phyloP scores from a whole-genome alignment of 1,140 invertebrate species.

The Arctopsyche grandis region DNA sequence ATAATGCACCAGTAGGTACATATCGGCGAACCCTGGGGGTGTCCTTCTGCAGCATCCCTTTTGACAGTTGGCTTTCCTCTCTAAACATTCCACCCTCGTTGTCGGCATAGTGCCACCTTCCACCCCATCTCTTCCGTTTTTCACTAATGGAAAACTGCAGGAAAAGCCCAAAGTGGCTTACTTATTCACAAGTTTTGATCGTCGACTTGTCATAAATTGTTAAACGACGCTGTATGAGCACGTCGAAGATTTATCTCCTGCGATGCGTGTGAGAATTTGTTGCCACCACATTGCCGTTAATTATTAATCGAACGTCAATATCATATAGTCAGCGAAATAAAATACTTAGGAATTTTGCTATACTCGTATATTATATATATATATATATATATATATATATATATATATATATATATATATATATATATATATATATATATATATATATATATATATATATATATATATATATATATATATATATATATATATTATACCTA shows the following conservation, averaged over 20 bases:
- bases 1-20: slow-evolving; percentile 48
- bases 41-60: slow-evolving; percentile 38
- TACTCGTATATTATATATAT: too few species aligned
- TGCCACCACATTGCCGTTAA: too few species aligned
- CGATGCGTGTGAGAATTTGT: neutral
- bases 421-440: too few species aligned
- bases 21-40: slow-evolving; percentile 40
- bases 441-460: too few species aligned
- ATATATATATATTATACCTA: too few species aligned
- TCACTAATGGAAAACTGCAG: slow-evolving; percentile 50
- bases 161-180: slow-evolving; percentile 49
- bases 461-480: too few species aligned
- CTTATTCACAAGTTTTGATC: slow-evolving; percentile 46
- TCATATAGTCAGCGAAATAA: too few species aligned
- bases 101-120: neutral
- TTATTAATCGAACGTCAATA: too few species aligned
- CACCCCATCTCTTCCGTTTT: slow-evolving; percentile 22
- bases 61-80: slow-evolving; percentile 51
- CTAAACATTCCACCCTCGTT: slow-evolving; percentile 43
- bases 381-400: too few species aligned
- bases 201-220: slow-evolving; percentile 38
- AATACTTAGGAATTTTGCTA: neutral
- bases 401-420: too few species aligned
- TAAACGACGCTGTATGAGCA: neutral
- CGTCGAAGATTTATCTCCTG: neutral